A percentile compares a stretch with the other conserved stretches of the same genome.
Conservation (phyloP, 2,797 vertebrate genomes). For the Taeniopygia guttata region DNA sequence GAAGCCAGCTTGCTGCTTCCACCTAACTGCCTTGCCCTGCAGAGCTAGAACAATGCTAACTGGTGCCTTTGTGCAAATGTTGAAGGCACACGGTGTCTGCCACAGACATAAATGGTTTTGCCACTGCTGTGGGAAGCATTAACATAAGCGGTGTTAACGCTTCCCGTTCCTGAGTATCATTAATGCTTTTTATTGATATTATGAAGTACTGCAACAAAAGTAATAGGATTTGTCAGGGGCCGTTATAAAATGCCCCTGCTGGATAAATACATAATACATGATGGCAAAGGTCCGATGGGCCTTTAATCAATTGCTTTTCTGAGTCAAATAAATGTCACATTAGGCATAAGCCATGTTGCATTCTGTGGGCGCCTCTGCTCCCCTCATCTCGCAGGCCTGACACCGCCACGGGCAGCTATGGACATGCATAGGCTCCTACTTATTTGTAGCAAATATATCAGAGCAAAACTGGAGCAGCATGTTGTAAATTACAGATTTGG, state of each 20-base stretch:
- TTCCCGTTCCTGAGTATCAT: not conserved
- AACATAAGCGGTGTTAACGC: not conserved
- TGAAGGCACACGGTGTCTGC: conserved; percentile 7
- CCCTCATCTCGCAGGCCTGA: conserved; percentile 30
- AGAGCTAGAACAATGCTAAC: not conserved
- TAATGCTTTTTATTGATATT: conserved; percentile 49
- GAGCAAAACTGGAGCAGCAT: conserved; percentile 1
- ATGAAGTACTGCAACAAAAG: conserved; percentile 52
- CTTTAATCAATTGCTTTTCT: conserved; percentile 71
- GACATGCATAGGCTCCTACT: not conserved
- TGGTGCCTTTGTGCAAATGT: not conserved
- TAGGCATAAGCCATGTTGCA: conserved; percentile 43
- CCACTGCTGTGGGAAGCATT: not conserved
- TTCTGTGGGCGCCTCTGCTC: conserved; percentile 49
- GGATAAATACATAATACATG: conserved; percentile 72
- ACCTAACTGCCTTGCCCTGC: not conserved
- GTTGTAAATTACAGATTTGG: conserved; percentile 58
- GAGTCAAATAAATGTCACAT: conserved; percentile 73
- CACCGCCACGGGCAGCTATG: conserved; percentile 26
- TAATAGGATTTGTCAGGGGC: conserved; percentile 68
- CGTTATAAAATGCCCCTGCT: conserved; percentile 54
- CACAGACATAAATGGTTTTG: not conserved
- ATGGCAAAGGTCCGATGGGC: conserved; percentile 64
- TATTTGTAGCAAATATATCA: conserved; percentile 46
- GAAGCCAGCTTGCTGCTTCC: not conserved